phyloP scores from a whole-genome alignment of 2,113 vertebrate species.

The Aleadryas rufinucha region DNA sequence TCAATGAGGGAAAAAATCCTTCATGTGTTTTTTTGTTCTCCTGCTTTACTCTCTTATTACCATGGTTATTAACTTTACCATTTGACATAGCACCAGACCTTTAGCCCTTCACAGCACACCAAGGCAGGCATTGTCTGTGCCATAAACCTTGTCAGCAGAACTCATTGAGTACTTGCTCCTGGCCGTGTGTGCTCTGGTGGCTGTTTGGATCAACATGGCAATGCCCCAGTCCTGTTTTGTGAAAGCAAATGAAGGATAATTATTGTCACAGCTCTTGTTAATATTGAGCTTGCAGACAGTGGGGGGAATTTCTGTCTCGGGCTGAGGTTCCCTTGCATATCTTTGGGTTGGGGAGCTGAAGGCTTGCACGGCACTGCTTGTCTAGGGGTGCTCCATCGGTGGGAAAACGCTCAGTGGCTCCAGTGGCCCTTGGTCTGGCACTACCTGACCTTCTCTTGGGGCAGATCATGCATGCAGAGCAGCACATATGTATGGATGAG shows the following conservation, averaged over 20 bases:
- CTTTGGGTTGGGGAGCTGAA: neutral
- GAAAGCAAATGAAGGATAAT: neutral
- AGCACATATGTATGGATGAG: neutral
- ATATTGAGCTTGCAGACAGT: neutral
- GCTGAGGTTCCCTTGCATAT: neutral
- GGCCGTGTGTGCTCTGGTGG: accelerated
- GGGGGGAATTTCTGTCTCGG: neutral
- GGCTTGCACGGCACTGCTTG: neutral
- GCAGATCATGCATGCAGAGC: neutral
- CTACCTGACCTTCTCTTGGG: neutral
- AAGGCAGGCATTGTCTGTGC: neutral
- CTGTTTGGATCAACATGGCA: neutral
- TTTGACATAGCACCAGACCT: neutral
- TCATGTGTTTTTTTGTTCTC: neutral
- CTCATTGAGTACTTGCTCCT: neutral
- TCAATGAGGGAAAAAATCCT: neutral
- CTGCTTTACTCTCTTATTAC: neutral
- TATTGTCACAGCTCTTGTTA: neutral
- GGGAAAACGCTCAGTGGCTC: neutral
- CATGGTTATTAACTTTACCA: neutral
- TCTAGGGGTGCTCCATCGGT: neutral
- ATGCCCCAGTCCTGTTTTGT: neutral
- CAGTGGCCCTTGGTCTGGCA: neutral
- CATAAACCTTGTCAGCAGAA: neutral
- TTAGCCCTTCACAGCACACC: neutral